Conservation (phyloP, 2,797 vertebrate species). For the Neostethus bicornis region DNA sequence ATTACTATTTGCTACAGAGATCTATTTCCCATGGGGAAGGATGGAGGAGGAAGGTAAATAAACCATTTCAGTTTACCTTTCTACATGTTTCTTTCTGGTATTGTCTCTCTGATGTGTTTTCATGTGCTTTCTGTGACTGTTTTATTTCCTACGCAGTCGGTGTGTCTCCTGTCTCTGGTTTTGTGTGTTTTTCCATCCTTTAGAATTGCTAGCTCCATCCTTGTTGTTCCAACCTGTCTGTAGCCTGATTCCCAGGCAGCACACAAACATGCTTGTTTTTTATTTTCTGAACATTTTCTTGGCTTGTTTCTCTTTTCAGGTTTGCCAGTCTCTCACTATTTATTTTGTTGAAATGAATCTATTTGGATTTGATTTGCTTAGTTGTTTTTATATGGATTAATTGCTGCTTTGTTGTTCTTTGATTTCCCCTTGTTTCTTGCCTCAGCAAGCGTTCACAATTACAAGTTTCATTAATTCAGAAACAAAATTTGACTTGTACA, state of each 20-base stretch:
- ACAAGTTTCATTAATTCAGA: not conserved
- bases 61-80: not conserved
- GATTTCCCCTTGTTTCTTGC: not conserved
- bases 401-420: too few relatives aligned
- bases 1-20: not conserved
- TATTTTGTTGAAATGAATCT: not conserved
- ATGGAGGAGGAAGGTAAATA: not conserved
- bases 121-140: not conserved
- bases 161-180: not conserved
- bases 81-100: not conserved
- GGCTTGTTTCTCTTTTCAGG: not conserved
- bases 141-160: not conserved
- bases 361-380: not conserved
- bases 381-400: not conserved
- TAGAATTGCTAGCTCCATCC: not conserved
- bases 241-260: constrained; percentile 2
- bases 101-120: not conserved
- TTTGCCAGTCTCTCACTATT: not conserved
- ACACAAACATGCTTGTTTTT: not conserved
- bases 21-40: not conserved
- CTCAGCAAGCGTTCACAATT: not conserved
- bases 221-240: constrained; percentile 1
- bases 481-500: too few relatives aligned
- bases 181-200: not conserved
- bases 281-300: not conserved